Base-by-base conservation (phyloP, 2,888 invertebrate species). In the Polyommatus icarus region DNA sequence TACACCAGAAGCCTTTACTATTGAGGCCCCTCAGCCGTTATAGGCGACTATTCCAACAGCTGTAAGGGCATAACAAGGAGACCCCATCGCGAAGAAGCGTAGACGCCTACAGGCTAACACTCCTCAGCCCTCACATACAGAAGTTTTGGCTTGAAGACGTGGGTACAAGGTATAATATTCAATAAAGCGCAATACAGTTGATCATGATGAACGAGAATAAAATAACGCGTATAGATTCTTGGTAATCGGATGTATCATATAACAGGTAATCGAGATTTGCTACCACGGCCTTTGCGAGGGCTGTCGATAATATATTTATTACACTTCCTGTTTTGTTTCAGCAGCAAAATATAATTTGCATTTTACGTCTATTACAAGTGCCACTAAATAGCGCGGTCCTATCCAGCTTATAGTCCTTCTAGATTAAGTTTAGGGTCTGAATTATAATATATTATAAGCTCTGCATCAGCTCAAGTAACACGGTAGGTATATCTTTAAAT, bases 261-360 rank as follows among this genome's bases (percentile, higher is more conserved):
- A 12, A 29, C 75, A 54, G 20, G 75, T 75, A 75, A 75, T 54
- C 75, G 24, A 50, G 67, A 67, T 67, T 67, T 32, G 72, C 72
- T 29, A 54, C 50, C 54, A 18, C 2, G 75, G 24, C 75, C 29
- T 46, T 73, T 46, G 20, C 40, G 10, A 73, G 73, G 73, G 73
- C 46, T 73, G 73, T 6, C 73, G 10, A 3, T 29, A 29, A 18
- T 67, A 24, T 12, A 15, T 67, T 29, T 67, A 67, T 29, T 67
- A 15, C 67, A 32, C 15, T 67, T 67, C 67, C 67, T 67, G 18
- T 72, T 40, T 71, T 40, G n/a, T 72, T 20, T 72, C n/a, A 72
- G 7, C 32, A 15, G 7, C 32, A 71, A 29, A 36, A 32, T 32
- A 71, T 2, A 7, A 20, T 18, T 36, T 71, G 36, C 18, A 1